A percentile compares a stretch with the other conserved stretches of the same genome.
Evolutionary conservation across 2,113 vertebrate species (phyloP).

Genomic region (Cariama cristata): DNA sequence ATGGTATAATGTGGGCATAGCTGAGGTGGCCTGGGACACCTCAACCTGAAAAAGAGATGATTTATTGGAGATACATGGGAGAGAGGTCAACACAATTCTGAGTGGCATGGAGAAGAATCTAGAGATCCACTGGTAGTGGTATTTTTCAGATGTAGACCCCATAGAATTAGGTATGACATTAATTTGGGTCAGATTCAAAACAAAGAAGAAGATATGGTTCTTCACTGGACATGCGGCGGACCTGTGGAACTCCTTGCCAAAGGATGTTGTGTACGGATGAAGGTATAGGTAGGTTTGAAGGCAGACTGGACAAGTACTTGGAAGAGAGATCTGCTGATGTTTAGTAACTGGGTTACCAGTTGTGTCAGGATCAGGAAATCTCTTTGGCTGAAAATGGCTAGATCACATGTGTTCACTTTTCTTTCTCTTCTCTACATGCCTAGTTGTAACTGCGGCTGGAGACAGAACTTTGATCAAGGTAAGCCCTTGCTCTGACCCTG

Average conservation of each 20-base stretch:
- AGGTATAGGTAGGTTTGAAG: background rate
- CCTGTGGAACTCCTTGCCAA: background rate
- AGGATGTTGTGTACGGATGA: background rate
- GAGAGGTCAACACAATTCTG: background rate
- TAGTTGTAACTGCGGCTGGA: background rate
- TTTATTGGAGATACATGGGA: background rate
- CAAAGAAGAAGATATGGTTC: background rate
- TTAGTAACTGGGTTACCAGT: background rate
- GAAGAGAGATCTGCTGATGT: background rate
- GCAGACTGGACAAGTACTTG: background rate
- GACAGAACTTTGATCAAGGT: background rate
- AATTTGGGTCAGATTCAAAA: background rate
- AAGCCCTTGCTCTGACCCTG: background rate
- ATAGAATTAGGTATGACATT: background rate
- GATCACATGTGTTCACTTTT: background rate
- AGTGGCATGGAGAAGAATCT: background rate
- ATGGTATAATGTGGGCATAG: background rate
- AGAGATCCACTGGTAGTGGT: background rate
- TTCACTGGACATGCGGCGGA: background rate
- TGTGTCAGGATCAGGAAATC: background rate
- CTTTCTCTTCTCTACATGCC: background rate
- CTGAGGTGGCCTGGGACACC: background rate
- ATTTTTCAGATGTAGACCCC: background rate
- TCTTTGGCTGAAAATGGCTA: background rate
- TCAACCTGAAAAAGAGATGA: background rate